Evolutionary conservation across 2,797 vertebrate species (phyloP), one percentile per base, ranked within the genome.

Genomic region (Tympanoctomys barrerae): DNA sequence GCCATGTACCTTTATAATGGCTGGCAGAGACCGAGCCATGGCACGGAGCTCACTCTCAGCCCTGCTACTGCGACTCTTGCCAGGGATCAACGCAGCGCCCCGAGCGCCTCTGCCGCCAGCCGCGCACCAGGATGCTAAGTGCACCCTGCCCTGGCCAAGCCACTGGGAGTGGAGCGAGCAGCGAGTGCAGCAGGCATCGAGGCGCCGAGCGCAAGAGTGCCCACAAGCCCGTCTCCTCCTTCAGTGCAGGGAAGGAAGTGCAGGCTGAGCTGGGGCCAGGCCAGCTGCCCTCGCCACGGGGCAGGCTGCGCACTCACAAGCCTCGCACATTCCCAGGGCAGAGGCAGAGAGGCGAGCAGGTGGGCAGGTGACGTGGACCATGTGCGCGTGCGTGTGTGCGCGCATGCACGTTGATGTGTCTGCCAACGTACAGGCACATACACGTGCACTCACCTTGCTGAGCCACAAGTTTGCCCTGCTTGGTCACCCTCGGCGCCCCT

Each of bases 401-500:
- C 11, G 18, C 2, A 24, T 3, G 13, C 5, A 16, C 12, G 14
- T 54, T 31, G 24, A 4, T 21, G 2, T n/a, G 33, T 57, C 42
- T 1, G 33, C 2, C 78, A n/a, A 16, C 22, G 19, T 2, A 28
- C 5, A 14, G 3, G 16, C 0, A 19, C 7, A 33, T 21, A 10
- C 7, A 4, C 2, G 8, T 4, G 21, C 2, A 75, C 73, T 24
- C 9, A 0, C 46, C 21, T 31, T 33, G 12, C 4, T 42, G 54
- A 46, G 18, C 7, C 2, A 7, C 28, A 81, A n/a, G 59, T 18
- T 42, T 21, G 49, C 9, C 11, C 3, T 0, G 14, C 22, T 0
- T 59, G 66, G 68, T 39, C 61, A 75, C 18, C 28, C 54, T 7
- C 0, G 12, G 12, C 18, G 2, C 8, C 10, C 6, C 0, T 22